These are phyloP conservation scores for Teleiodes luculella DNA, from an alignment of 2,888 invertebrate species.

Conservation along the genomic window DNA sequence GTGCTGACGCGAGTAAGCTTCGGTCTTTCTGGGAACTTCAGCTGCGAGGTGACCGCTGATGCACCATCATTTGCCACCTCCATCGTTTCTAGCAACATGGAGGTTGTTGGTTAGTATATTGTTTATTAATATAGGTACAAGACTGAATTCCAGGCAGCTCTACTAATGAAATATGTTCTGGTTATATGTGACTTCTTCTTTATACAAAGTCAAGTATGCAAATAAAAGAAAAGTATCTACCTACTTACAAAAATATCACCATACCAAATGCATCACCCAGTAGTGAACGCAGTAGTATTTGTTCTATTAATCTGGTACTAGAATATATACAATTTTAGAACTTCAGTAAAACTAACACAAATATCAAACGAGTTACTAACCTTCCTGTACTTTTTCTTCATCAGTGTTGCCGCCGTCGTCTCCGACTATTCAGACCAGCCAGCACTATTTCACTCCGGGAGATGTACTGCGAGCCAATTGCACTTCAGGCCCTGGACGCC, in stretches of 20 bases:
- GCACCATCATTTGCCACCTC: slow-evolving; percentile 83
- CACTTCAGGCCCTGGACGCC: slow-evolving; percentile 83
- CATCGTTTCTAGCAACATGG: slow-evolving; percentile 81
- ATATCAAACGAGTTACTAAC: too few species aligned
- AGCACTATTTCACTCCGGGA: slow-evolving; percentile 84
- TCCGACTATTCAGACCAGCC: slow-evolving; percentile 82
- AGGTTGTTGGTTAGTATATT: slow-evolving; percentile 82
- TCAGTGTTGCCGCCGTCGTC: slow-evolving; percentile 78
- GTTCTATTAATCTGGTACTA: too few species aligned
- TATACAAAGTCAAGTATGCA: too few species aligned
- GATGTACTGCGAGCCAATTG: slow-evolving; percentile 86
- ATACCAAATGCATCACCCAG: too few species aligned
- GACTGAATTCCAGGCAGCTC: too few species aligned
- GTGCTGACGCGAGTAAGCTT: slow-evolving; percentile 83
- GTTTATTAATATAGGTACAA: not conserved
- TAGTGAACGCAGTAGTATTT: too few species aligned
- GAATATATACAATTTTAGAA: too few species aligned
- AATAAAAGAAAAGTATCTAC: too few species aligned
- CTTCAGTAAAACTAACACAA: too few species aligned
- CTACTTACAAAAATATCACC: too few species aligned
- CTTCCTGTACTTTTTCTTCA: slow-evolving; percentile 7
- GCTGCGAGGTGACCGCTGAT: slow-evolving; percentile 85
- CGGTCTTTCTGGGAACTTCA: slow-evolving; percentile 83
- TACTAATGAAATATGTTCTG: too few species aligned
- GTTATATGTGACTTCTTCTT: too few species aligned